Base-by-base conservation (phyloP, 2,797 vertebrate genomes). In the Rhadinocentrus ornatus region DNA sequence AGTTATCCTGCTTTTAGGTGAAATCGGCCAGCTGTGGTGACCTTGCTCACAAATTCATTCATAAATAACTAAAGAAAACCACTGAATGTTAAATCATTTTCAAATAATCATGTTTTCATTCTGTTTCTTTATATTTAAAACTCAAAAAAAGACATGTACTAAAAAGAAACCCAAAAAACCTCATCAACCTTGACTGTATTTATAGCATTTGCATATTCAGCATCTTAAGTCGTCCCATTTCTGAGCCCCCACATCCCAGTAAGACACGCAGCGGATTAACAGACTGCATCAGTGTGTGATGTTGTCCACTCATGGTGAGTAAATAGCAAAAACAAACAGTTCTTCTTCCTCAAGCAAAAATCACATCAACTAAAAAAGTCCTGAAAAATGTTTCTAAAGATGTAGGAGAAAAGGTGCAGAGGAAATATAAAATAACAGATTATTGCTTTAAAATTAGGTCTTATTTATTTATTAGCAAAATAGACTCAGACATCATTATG, bases 1-100 rank as follows among this genome's bases (percentile, higher is more conserved):
- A 71, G 85, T 86, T 78, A 32, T 62, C 46, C 68, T 12, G 6
- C 75, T 50, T 70, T 50, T 18, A 65, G 18, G n/a, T 41, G 7
- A 35, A 66, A 64, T 73, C 16, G 31, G 44, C 9, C 1, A 4
- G 16, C 35, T n/a, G 15, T 24, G 22, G 11, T 24, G n/a, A 5
- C 39, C 24, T n/a, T 48, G 3, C 26, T 35, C 39, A 7, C 13
- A 1, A 12, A 44, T 4, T 57, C 44, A 44, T 65, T 55, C 27
- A 75, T 44, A 24, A 55, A 34, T 53, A 0, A 31, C 18, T 22
- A 58, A 15, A 26, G 39, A 58, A 46, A 1, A 26, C 16, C 15
- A 26, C n/a, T 29, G n/a, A 26, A 16, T 37, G 46, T 53, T 52
- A n/a, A 64, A 53, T 18, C 1, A 34, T 44, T 44, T 44, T 11